These are phyloP conservation scores for Heliconius hortense DNA, from an alignment of 2,888 invertebrate genomes.

Conservation along the genomic window DNA sequence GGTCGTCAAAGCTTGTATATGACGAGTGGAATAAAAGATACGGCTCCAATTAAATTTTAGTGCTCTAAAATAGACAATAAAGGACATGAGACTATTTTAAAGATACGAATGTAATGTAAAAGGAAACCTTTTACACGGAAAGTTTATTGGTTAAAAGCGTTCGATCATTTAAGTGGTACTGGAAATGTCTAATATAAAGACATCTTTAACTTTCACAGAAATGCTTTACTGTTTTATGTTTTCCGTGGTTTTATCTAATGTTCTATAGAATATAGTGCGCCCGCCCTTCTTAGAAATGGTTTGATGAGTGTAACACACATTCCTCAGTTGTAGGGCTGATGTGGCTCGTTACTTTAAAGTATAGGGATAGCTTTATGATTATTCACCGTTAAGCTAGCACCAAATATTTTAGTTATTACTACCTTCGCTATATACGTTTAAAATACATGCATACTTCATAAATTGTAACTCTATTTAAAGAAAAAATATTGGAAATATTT, in stretches of 20 bases:
- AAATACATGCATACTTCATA: background rate
- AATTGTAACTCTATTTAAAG: background rate
- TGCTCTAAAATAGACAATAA: background rate
- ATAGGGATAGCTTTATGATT: constrained; percentile 63
- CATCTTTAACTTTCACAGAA: constrained; percentile 34
- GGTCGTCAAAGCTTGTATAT: background rate
- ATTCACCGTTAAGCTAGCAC: constrained; percentile 48
- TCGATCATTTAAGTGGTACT: constrained; percentile 34
- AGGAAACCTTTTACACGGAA: constrained; percentile 21
- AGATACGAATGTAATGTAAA: constrained; percentile 5
- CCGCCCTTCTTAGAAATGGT: constrained; percentile 59
- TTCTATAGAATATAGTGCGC: constrained; percentile 34
- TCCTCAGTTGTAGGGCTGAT: constrained; percentile 56
- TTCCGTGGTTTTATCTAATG: constrained; percentile 40
- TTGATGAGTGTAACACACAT: constrained; percentile 64
- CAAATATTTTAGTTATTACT: constrained; percentile 50
- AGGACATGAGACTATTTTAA: background rate
- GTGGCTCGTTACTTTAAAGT: constrained; percentile 50
- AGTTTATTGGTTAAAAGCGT: constrained; percentile 15
- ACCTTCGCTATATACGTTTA: constrained; percentile 37
- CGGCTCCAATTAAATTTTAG: background rate
- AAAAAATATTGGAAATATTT: background rate
- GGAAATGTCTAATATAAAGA: constrained; percentile 29
- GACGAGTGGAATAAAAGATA: background rate
- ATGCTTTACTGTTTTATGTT: constrained; percentile 39